phyloP scores from a whole-genome alignment of 2,797 vertebrate genomes.

The Poeciliopsis presidionis region DNA sequence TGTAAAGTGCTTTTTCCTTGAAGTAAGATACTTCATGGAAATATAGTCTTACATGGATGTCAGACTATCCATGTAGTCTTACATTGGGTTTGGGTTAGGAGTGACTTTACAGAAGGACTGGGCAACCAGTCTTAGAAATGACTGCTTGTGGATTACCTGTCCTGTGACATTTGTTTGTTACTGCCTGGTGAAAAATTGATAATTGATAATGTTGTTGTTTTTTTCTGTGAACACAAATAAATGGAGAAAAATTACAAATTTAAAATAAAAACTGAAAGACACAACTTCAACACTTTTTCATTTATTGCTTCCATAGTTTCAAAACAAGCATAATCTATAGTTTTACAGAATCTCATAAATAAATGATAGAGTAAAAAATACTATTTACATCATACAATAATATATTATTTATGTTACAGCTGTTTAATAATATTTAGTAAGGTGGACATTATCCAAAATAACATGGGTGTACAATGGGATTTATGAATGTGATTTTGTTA shows the following conservation, averaged over 20 bases:
- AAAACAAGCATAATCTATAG: conserved; percentile 68
- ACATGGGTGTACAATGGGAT: conserved; percentile 57
- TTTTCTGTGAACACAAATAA: neutral
- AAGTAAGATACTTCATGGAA: too few relatives aligned
- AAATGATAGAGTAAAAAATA: conserved; percentile 67
- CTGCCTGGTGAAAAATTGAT: neutral
- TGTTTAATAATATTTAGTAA: conserved; percentile 44
- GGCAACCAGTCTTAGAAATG: too few relatives aligned
- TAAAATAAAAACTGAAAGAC: conserved; percentile 17
- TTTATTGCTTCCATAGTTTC: conserved; percentile 77
- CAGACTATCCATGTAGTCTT: too few relatives aligned
- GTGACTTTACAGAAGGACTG: neutral
- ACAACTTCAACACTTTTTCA: conserved; percentile 39
- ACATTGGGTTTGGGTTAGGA: neutral
- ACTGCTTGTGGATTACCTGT: neutral
- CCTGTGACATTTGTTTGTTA: neutral
- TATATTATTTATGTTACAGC: conserved; percentile 52
- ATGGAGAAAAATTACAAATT: neutral
- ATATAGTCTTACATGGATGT: too few relatives aligned
- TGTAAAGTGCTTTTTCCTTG: neutral
- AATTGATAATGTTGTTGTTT: too few relatives aligned
- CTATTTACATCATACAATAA: conserved; percentile 60
- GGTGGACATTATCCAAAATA: conserved; percentile 61
- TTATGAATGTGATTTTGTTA: conserved; percentile 39
- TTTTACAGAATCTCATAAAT: conserved; percentile 61